Evolutionary conservation across 1,140 invertebrate species (phyloP).

Genomic region (Formica exsecta): DNA sequence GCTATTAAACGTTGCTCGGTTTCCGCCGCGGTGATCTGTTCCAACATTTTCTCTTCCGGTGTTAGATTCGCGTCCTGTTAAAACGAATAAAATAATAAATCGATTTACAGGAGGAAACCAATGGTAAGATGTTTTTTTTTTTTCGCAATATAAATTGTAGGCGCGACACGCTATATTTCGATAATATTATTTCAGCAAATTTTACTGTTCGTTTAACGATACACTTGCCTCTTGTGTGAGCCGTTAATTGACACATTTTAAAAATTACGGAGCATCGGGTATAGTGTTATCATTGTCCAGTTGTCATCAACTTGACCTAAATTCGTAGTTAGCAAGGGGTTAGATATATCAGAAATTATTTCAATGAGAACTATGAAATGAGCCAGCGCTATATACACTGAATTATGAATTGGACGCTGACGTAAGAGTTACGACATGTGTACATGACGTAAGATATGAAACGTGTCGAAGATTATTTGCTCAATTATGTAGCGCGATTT

Average conservation of each 20-base stretch:
- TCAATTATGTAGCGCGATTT: constrained; percentile 11
- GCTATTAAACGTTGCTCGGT: constrained; percentile 85
- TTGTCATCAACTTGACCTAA: constrained; percentile 12
- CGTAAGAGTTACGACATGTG: constrained; percentile 1
- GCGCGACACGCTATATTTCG: neutral
- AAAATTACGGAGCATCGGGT: neutral
- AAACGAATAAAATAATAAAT: constrained; percentile 26
- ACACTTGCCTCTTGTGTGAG: neutral
- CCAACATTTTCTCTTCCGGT: constrained; percentile 81
- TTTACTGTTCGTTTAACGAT: constrained; percentile 1
- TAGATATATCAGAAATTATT: neutral
- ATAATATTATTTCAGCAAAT: neutral
- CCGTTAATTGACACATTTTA: neutral
- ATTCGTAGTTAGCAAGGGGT: constrained; percentile 10
- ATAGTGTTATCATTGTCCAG: neutral
- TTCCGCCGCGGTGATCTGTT: constrained; percentile 81
- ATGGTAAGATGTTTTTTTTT: neutral
- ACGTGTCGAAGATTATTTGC: neutral
- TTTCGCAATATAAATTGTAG: neutral
- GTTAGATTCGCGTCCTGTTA: constrained; percentile 81
- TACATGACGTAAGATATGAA: neutral
- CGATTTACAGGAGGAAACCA: neutral
- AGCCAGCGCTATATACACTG: neutral
- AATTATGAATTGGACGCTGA: constrained; percentile 40
- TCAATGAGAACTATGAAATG: constrained; percentile 18